These are phyloP conservation scores for Polypedilum vanderplanki DNA, from an alignment of 1,140 invertebrate species.

Conservation along the genomic window DNA sequence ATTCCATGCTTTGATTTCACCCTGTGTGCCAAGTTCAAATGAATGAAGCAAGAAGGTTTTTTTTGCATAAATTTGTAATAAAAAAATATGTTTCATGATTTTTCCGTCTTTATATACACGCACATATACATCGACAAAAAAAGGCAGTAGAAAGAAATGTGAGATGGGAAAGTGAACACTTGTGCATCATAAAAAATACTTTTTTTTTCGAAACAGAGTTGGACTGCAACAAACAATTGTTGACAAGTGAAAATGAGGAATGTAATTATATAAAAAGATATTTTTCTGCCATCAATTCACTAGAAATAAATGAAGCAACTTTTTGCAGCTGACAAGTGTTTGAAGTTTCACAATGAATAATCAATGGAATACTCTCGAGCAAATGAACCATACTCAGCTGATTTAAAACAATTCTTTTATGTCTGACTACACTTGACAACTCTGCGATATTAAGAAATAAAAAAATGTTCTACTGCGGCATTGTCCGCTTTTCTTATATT, in stretches of 20 bases:
- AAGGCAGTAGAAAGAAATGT: background rate
- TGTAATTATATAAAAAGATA: too few relatives aligned
- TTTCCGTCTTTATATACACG: constrained; percentile 3
- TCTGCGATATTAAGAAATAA: too few relatives aligned
- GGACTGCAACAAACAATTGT: too few relatives aligned
- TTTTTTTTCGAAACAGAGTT: background rate
- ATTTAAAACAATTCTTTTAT: background rate
- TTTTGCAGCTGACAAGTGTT: too few relatives aligned
- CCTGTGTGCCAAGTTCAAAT: background rate
- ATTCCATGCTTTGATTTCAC: background rate
- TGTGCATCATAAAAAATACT: constrained; percentile 23
- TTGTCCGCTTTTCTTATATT: background rate
- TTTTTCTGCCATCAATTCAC: too few relatives aligned
- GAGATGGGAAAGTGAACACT: constrained; percentile 26
- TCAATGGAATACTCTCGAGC: background rate
- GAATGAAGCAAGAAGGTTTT: background rate
- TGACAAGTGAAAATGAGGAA: too few relatives aligned
- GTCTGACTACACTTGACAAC: background rate
- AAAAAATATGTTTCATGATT: constrained; percentile 22
- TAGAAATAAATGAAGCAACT: too few relatives aligned
- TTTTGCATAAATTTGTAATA: constrained; percentile 28
- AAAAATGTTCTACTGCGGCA: background rate
- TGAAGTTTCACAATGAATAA: too few relatives aligned
- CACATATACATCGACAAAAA: background rate
- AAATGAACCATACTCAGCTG: background rate